These are phyloP conservation scores for Thalpophila matura DNA, from an alignment of 2,888 invertebrate species.

Conservation along the genomic window DNA sequence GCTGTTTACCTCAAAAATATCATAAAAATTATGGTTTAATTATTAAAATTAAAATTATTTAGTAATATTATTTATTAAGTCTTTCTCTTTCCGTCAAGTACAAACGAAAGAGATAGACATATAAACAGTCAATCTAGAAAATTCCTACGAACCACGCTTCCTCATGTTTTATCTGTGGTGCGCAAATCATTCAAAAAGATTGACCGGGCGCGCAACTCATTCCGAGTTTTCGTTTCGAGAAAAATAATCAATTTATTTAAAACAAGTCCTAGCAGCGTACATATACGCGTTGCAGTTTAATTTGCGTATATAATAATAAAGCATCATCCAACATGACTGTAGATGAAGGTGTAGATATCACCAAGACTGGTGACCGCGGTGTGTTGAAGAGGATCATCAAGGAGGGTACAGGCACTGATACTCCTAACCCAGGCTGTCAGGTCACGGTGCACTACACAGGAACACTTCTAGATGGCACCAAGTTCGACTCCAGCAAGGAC, in stretches of 20 bases:
- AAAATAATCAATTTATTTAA: constrained; percentile 37
- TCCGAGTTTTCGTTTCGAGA: constrained; percentile 32
- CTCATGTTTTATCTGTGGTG: constrained; percentile 51
- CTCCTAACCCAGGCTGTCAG: constrained; percentile 93
- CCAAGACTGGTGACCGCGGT: constrained; percentile 92
- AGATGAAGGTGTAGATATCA: constrained; percentile 85
- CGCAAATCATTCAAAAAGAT: constrained; percentile 26
- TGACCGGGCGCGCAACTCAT: constrained; percentile 40
- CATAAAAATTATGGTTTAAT: no score
- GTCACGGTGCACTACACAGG: constrained; percentile 97
- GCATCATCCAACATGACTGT: constrained; percentile 77
- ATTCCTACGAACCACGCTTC: constrained; percentile 57
- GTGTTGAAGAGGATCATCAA: constrained; percentile 94
- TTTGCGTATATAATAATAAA: not conserved
- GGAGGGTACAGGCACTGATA: constrained; percentile 94
- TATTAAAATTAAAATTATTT: no score
- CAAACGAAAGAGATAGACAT: constrained; percentile 17
- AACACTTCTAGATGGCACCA: constrained; percentile 95
- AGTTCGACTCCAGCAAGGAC: constrained; percentile 97
- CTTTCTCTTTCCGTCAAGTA: not conserved
- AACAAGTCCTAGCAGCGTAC: constrained; percentile 1
- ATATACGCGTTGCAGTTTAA: constrained; percentile 6
- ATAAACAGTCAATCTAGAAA: constrained; percentile 62
- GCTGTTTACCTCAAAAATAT: no score
- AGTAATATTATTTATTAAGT: not conserved